Evolutionary conservation across 2,888 invertebrate species (phyloP).

Genomic region (Pammene fasciana): DNA sequence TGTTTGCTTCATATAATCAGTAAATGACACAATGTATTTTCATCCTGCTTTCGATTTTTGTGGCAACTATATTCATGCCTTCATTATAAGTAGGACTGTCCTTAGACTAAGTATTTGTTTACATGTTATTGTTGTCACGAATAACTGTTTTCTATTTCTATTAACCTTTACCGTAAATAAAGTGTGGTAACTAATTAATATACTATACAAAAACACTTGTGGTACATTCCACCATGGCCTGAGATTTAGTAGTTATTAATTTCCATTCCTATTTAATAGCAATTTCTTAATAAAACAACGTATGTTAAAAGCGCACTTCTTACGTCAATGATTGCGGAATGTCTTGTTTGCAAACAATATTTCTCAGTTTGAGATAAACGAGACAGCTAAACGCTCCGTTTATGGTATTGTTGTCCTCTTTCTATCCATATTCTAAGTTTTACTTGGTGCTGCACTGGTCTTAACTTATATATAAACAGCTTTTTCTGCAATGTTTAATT

Average conservation of each 20-base stretch:
- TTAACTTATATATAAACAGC: slow-evolving; percentile 22
- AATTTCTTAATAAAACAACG: not conserved
- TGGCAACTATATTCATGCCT: too few species aligned
- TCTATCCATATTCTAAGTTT: slow-evolving; percentile 26
- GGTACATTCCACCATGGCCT: too few species aligned
- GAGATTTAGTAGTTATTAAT: too few species aligned
- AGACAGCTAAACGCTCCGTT: slow-evolving; percentile 29
- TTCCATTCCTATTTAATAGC: too few species aligned
- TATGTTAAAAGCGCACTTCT: slow-evolving; percentile 1
- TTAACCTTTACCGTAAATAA: too few species aligned
- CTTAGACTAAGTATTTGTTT: too few species aligned
- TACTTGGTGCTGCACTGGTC: slow-evolving; percentile 8
- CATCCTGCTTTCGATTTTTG: too few species aligned
- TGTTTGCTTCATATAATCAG: not conserved
- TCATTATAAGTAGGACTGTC: too few species aligned
- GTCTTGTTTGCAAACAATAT: slow-evolving; percentile 32
- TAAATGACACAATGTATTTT: too few species aligned
- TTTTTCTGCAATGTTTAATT: slow-evolving; percentile 32
- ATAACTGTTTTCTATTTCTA: too few species aligned
- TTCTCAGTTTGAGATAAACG: slow-evolving; percentile 27
- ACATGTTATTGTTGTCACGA: too few species aligned
- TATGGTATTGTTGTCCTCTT: slow-evolving; percentile 34
- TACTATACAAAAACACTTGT: not conserved
- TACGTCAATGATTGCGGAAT: slow-evolving; percentile 17
- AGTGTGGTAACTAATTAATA: too few species aligned